Evolutionary conservation across 2,797 vertebrate species (phyloP), one percentile per base, ranked within the genome.

Genomic region (Lutra lutra): DNA sequence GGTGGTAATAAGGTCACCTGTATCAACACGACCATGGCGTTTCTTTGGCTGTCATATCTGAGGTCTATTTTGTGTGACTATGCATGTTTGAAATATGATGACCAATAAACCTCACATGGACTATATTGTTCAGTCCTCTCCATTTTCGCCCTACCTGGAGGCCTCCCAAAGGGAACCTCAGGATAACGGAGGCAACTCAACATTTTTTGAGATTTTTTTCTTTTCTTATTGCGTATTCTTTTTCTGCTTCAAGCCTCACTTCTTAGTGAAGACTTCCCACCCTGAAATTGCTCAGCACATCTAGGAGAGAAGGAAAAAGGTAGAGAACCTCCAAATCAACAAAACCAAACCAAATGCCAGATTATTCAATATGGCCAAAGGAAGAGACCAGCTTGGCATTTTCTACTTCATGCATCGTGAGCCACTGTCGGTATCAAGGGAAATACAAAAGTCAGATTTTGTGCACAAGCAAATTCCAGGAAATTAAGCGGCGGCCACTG

Each of bases 371-470:
- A 70, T 7, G 46, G 88, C 14, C 60, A 29, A 40, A 64, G 85
- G 27, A 86, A n/a, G 46, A 73, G 23, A 48, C 20, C 14, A 25
- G 56, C 46, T 5, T 83, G 70, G 27, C 48, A 29, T 40, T 18
- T 84, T n/a, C 12, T 87, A 15, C 18, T 62, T 62, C 17, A 32
- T 20, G 51, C 9, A 70, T 8, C 20, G 2, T n/a, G 29, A 78
- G 38, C 8, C 27, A 15, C 25, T n/a, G 21, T 46, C 1, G 0
- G 2, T 15, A 40, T 35, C 7, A 78, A 83, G 2, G 9, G 9
- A 70, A 64, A 85, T 8, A 48, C 3, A n/a, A 90, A 90, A 77
- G 18, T 4, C 73, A 73, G 66, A 75, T 58, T 68, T 68, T 72
- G 29, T 25, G 58, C 3, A 1, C 46, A 20, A 75, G 17, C 32